Base-by-base conservation (phyloP, 2,888 invertebrate species). In the Furcula furcula region DNA sequence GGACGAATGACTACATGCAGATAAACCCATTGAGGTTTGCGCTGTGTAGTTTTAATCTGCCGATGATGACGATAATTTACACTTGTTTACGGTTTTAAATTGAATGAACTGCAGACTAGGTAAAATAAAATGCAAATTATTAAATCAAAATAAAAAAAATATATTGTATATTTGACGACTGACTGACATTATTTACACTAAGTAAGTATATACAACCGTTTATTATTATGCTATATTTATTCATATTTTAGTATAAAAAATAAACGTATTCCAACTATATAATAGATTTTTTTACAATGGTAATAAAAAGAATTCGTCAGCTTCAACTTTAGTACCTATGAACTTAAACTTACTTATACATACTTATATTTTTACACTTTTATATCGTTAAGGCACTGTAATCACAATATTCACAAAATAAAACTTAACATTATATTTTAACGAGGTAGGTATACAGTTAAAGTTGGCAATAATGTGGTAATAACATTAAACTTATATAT, bases 341-440 rank as follows among this genome's bases (percentile, higher is more conserved):
- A n/a, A n/a, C n/a, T n/a, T n/a, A n/a, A n/a, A n/a, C n/a, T n/a
- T n/a, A n/a, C n/a, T n/a, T n/a, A n/a, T n/a, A n/a, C n/a, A n/a
- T n/a, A 30, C 15, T 31, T 7, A 15, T 7, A 31, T 31, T 29
- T 39, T 33, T 53, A 34, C 34, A 59, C 46, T 40, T 43, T 36
- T 7, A 29, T 35, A 34, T 12, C 36, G 40, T 33, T 65, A 77
- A 78, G 81, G 77, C 81, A 80, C 79, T 59, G 65, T 63, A 80
- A 81, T 82, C 81, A 81, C 81, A 81, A 65, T 64, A 55, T 40
- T 35, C 44, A 39, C 28, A 40, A 36, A 37, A 31, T 36, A 21
- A 15, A 31, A 50, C 41, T 46, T 22, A 7, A 23, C 36, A 42
- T 18, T 36, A 46, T 53, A 43, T 20, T 30, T 42, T 40, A 57